Conservation (phyloP, 2,888 invertebrate genomes). For the Labia minor region DNA sequence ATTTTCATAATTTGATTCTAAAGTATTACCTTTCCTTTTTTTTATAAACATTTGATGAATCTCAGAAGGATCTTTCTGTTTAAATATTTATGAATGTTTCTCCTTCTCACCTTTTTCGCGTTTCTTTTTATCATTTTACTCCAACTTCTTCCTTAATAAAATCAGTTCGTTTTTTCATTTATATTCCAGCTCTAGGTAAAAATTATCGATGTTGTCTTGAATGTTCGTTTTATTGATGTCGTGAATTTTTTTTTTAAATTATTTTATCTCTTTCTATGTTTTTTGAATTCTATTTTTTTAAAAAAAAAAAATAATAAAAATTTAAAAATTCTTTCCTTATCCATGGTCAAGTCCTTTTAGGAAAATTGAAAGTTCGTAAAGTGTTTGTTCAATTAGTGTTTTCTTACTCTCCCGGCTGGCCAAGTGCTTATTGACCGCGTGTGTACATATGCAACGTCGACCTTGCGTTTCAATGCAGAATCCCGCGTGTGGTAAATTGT, state of each 20-base stretch:
- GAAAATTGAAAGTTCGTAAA: background rate
- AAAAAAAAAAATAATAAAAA: too few relatives aligned
- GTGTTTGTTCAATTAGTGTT: background rate
- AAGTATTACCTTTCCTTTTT: too few relatives aligned
- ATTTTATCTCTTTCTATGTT: background rate
- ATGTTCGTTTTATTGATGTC: background rate
- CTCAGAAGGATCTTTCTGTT: too few relatives aligned
- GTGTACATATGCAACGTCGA: background rate
- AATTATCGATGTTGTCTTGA: background rate
- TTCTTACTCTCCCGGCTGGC: background rate
- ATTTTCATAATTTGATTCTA: too few relatives aligned
- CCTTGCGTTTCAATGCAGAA: background rate
- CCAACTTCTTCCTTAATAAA: background rate
- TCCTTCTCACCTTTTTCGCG: background rate
- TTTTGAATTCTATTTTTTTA: background rate
- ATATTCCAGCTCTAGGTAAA: conserved; percentile 4
- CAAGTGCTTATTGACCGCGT: background rate
- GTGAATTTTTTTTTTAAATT: background rate
- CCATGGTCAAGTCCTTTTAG: conserved; percentile 13
- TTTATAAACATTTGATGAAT: too few relatives aligned
- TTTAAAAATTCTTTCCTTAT: background rate
- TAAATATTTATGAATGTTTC: background rate
- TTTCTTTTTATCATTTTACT: background rate
- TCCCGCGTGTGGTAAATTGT: background rate
- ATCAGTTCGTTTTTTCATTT: conserved; percentile 13